Base-by-base conservation (phyloP, 2,113 vertebrate species). In the Scomber colias region DNA sequence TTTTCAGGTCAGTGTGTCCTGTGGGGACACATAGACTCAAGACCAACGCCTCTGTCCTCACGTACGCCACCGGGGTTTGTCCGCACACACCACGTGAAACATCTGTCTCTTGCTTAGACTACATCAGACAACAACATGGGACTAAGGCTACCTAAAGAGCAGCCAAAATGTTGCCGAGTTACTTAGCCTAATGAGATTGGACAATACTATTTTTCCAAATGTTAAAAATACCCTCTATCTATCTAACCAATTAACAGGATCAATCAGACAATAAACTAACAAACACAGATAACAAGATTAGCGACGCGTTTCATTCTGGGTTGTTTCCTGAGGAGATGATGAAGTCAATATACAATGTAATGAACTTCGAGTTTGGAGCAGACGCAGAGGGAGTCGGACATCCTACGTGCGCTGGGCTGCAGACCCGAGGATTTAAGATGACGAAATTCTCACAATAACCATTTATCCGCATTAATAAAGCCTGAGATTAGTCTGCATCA, bases 11-110 rank as follows among this genome's bases (percentile, higher is more conserved):
- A 19, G 64, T 65, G 15, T 49, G 4, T 5, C 3, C n/a, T 11
- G 12, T 24, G 3, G 19, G 19, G 59, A 71, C 68, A 31, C 35
- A 15, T 35, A 54, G 53, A 54, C 17, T 9, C 0, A 0, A 45
- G 73, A 76, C 10, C 5, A 45, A 77, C 78, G 73, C 54, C 46
- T 77, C 76, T 21, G 6, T 71, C 31, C 67, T 77, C 86, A 86
- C 84, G 78, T 86, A 79, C 71, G 56, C 81, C 64, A 79, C 45
- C 35, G 17, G 60, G 44, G 0, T 45, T 9, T 8, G n/a, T 30
- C 15, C 46, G 5, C 35, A 24, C 66, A 64, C 6, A 21, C 35
- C 1, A 8, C 35, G 35, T 2, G 35, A 2, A 7, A 54, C 53
- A 54, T 54, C 53, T 54, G 53, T 54, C 53, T 10, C 53, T 40